Base-by-base conservation (phyloP, 2,797 vertebrate genomes). In the Diplodus sargus region DNA sequence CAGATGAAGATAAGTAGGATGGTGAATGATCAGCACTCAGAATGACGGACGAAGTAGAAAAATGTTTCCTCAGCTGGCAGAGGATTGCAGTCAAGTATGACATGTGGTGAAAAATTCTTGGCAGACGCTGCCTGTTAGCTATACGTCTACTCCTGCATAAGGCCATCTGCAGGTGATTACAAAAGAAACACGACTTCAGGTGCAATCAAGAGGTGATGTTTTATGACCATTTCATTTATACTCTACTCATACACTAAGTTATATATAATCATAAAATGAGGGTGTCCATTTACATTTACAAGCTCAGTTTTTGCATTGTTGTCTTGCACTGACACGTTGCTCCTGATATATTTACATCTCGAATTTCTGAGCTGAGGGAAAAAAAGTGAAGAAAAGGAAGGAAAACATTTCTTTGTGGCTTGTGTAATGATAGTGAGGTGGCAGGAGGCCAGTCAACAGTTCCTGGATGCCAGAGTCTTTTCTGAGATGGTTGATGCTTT, bases 101-200 rank as follows among this genome's bases (percentile, higher is more conserved):
- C 66, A 81, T 85, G 84, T 83, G 82, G 56, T 81, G 49, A 91
- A 85, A 88, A 79, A 53, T 79, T 79, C 83, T 87, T 91, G 84
- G 85, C 90, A 85, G 71, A 80, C 51, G 58, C 54, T 85, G 61
- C 16, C 66, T 70, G 79, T 86, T 80, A 74, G 72, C 79, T 85
- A 71, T 83, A 84, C 78, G 64, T 74, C 77, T 66, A 70, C 54
- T 62, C 63, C 57, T 71, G 52, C 65, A 82, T 65, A 62, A 18
- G 73, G 63, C 66, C 90, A 90, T 89, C 87, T 93, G 89, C 30
- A 85, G 61, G 57, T 85, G 79, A 91, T 92, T 91, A 90, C 59
- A 75, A 79, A 70, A 74, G 61, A 88, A 91, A 79, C 61, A 58
- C 78, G 78, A 87, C 79, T 77, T 68, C n/a, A 68, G 70, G 73